Percentiles rank a stretch among this genome's conserved stretches.
Evolutionary conservation across 2,797 vertebrate genomes (phyloP).

Genomic region (Hypotaenidia okinawae): DNA sequence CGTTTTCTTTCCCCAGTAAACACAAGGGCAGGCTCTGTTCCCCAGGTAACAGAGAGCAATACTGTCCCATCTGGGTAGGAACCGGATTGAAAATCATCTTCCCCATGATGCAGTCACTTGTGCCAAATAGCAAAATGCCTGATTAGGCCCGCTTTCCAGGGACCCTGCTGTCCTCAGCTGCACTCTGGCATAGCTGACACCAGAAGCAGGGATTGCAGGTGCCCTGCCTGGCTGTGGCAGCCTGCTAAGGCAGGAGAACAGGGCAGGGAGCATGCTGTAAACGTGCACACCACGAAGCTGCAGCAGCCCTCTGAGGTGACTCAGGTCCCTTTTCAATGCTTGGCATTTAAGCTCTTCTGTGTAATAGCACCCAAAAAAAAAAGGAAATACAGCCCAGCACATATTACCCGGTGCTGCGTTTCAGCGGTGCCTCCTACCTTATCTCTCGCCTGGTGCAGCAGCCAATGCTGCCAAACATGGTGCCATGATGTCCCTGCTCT

Average conservation of each 20-base stretch:
- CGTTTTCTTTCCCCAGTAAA: neutral
- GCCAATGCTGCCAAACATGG: neutral
- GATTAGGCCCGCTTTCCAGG: slow-evolving; percentile 35
- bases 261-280: neutral
- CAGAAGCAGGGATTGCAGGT: neutral
- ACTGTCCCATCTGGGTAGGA: neutral
- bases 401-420: neutral
- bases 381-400: neutral
- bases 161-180: neutral
- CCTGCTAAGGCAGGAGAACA: neutral
- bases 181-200: neutral
- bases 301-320: neutral
- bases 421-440: neutral
- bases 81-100: neutral
- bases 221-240: neutral
- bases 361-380: neutral
- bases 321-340: neutral
- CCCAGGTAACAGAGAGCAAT: neutral
- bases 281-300: no score
- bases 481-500: neutral
- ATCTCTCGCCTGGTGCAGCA: accelerated
- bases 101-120: neutral
- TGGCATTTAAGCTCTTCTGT: neutral
- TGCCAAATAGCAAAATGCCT: slow-evolving; percentile 22
- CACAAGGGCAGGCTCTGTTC: neutral